phyloP scores from a whole-genome alignment of 2,113 vertebrate species.

The Spermophilus dauricus region DNA sequence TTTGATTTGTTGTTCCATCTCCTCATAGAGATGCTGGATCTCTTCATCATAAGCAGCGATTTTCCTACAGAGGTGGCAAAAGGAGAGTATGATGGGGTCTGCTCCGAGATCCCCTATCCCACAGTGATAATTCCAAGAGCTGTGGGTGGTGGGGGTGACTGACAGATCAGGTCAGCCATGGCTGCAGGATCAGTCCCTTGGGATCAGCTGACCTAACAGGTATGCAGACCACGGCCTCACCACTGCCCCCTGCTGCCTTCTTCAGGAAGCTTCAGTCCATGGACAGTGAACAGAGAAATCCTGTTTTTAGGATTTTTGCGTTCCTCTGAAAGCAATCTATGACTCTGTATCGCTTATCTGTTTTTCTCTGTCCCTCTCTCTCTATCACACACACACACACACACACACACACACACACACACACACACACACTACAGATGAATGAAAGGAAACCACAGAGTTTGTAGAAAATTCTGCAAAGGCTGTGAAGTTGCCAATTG shows the following conservation, averaged over 20 bases:
- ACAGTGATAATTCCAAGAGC: no score
- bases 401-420: background rate
- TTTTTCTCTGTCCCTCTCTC: background rate
- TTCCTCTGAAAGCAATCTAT: background rate
- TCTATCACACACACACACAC: background rate
- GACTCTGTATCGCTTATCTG: background rate
- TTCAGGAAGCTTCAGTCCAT: background rate
- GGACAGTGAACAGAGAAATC: background rate
- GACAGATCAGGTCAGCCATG: no score
- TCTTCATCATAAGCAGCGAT: no score
- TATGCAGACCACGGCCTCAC: no score
- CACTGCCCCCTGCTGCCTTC: conserved; percentile 38
- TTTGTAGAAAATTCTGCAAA: conserved; percentile 59
- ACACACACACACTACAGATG: background rate
- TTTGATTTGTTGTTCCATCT: no score
- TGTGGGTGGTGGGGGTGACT: no score
- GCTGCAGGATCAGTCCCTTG: no score
- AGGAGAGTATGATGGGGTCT: no score
- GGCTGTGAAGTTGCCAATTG: conserved; percentile 29
- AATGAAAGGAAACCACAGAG: conserved; percentile 17
- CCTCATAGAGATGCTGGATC: no score
- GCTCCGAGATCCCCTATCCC: no score
- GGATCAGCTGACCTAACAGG: no score
- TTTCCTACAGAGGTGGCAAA: no score
- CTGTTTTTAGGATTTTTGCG: background rate